Evolutionary conservation across 2,113 vertebrate species (phyloP), one percentile per base, ranked within the genome.

Genomic region (Meles meles): DNA sequence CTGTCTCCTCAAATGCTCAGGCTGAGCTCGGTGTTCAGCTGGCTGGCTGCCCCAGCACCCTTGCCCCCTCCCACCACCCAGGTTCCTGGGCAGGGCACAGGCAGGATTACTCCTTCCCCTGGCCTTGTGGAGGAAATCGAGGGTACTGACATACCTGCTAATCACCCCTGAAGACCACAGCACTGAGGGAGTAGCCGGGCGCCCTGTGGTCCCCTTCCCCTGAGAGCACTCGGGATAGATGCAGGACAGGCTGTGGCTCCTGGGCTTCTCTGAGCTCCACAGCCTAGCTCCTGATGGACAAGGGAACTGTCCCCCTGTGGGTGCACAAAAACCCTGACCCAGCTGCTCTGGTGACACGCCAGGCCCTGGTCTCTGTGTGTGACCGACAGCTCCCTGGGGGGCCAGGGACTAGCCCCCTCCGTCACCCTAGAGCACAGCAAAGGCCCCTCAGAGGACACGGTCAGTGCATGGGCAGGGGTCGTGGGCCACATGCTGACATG

Each of bases 1-100:
- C 90, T 95, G 88, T 74, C 74, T 96, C 74, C 79, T 94, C 86
- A 57, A 81, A 94, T 72, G 80, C 80, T 59, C 80, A 77, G 86
- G 25, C 72, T 71, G 57, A n/a, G 65, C 37, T 6, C 76, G 77
- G 42, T 72, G 61, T 80, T 93, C 61, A 12, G 82, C 47, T 21
- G 47, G 25, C 42, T 1, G 67, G 77, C 69, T n/a, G 42, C 74
- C 55, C 89, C 7, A 18, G 92, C 42, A 34, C 21, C 37, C 89
- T 7, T 14, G 65, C 25, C 52, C 34, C n/a, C 57, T n/a, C 47
- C 23, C 13, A 15, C 27, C 21, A 44, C 77, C 65, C 15, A 7
- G 71, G 23, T 55, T 13, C 7, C 88, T 29, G 72, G 42, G 63
- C 52, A 84, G 83, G 55, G 44, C 5, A n/a, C 44, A 49, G 57